Evolutionary conservation across 37 sponge, comb jelly and placozoan species (phyloP).

Genomic region (Theonella swinhoei): DNA sequence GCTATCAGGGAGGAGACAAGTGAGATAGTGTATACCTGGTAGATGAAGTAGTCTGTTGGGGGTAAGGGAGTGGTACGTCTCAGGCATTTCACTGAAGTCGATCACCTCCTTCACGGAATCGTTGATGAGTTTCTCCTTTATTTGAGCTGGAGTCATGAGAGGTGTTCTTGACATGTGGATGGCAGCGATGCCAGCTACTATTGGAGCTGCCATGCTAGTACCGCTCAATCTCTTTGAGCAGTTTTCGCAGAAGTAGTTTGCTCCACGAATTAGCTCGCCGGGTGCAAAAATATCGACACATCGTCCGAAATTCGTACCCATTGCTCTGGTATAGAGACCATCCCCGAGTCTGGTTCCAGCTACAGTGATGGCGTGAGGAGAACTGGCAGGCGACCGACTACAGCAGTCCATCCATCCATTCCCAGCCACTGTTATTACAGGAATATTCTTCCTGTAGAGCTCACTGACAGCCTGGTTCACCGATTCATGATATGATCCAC

Average conservation of each 20-base stretch:
- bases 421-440: slow-evolving; percentile 64
- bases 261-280: slow-evolving; percentile 43
- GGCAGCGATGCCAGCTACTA: slow-evolving; percentile 65
- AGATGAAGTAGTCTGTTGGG: slow-evolving; percentile 38
- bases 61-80: not conserved
- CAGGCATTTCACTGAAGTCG: slow-evolving; percentile 26
- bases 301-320: slow-evolving; percentile 59
- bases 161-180: slow-evolving; percentile 44
- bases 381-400: slow-evolving; percentile 33
- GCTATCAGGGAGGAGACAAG: too few relatives aligned
- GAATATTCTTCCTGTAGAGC: slow-evolving; percentile 19
- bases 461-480: slow-evolving; percentile 42
- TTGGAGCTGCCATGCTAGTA: slow-evolving; percentile 71
- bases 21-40: slow-evolving; percentile 39
- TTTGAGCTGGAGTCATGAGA: slow-evolving; percentile 30
- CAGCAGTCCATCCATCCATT: slow-evolving; percentile 58
- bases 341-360: slow-evolving; percentile 51
- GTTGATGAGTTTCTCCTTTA: slow-evolving; percentile 31
- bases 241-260: slow-evolving; percentile 29
- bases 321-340: slow-evolving; percentile 38
- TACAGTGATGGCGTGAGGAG: slow-evolving; percentile 51
- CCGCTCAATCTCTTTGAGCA: slow-evolving; percentile 55
- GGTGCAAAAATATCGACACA: slow-evolving; percentile 82
- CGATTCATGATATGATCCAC: slow-evolving; percentile 39
- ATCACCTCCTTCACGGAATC: slow-evolving; percentile 32